These are phyloP conservation scores for Gymnothorax reevesii DNA, from an alignment of 2,797 vertebrate genomes.

Conservation along the genomic window DNA sequence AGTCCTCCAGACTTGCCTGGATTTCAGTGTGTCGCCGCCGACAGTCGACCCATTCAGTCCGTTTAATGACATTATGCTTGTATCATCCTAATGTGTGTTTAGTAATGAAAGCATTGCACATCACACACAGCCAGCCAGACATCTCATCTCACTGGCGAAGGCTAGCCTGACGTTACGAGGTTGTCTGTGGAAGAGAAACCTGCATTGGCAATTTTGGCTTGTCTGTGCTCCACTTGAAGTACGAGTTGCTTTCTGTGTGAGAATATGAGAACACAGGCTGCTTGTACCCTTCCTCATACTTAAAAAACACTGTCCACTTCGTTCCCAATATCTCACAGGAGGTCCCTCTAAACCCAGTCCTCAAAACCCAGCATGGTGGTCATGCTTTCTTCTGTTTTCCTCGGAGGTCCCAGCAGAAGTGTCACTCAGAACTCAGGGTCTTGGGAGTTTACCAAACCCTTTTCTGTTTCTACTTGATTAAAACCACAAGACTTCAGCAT, in stretches of 20 bases:
- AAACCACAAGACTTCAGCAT: not conserved
- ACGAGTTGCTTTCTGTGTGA: not conserved
- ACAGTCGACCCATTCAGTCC: not conserved
- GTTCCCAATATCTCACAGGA: not conserved
- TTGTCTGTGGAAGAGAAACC: not conserved
- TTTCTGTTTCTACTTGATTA: not conserved
- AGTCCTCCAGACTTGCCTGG: not conserved
- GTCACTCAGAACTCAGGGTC: not conserved
- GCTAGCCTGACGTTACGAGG: not conserved
- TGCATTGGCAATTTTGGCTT: no score
- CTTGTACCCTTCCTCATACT: not conserved
- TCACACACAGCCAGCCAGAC: not conserved
- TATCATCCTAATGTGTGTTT: not conserved
- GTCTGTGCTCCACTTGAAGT: not conserved
- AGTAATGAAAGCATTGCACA: not conserved
- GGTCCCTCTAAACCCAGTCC: not conserved
- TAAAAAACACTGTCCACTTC: not conserved
- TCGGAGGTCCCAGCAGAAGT: not conserved
- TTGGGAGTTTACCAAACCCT: not conserved
- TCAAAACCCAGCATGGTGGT: not conserved
- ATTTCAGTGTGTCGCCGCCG: not conserved
- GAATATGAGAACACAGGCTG: conserved; percentile 2
- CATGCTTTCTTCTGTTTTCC: not conserved
- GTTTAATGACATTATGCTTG: not conserved
- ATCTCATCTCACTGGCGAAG: not conserved